Percentiles rank a stretch among this genome's conserved stretches.
phyloP scores from a whole-genome alignment of 1,140 invertebrate genomes.

The Drosophila setifemur region DNA sequence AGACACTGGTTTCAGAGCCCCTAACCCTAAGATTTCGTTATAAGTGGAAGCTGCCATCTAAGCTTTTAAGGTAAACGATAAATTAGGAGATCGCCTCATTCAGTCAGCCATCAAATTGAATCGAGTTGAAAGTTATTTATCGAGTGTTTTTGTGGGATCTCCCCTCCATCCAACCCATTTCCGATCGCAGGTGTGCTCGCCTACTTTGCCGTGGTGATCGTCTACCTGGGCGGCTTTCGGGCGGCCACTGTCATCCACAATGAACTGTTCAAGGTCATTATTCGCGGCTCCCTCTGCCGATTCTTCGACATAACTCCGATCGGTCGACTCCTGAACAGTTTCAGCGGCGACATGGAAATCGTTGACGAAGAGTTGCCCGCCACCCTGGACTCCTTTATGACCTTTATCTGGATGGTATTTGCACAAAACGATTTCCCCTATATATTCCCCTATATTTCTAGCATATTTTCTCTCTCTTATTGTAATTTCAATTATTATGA shows the following conservation, averaged over 20 bases:
- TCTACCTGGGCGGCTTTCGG: constrained; percentile 88
- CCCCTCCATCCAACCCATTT: constrained; percentile 1
- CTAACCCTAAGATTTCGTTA: constrained; percentile 6
- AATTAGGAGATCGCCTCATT: constrained; percentile 34
- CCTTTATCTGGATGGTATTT: constrained; percentile 88
- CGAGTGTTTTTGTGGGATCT: constrained; percentile 7
- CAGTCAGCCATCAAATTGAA: neutral
- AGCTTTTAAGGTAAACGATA: constrained; percentile 23
- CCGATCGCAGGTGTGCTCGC: constrained; percentile 85
- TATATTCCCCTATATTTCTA: constrained; percentile 80
- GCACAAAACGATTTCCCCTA: neutral
- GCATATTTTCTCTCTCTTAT: constrained; percentile 73
- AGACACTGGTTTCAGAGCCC: constrained; percentile 50
- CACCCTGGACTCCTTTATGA: constrained; percentile 87
- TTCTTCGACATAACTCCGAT: constrained; percentile 95
- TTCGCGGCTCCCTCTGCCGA: constrained; percentile 87
- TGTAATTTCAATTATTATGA: constrained; percentile 18
- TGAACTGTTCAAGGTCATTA: constrained; percentile 86
- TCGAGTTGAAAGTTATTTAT: neutral
- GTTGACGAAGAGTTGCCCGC: constrained; percentile 90
- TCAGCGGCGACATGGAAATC: constrained; percentile 92
- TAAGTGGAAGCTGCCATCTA: constrained; percentile 11
- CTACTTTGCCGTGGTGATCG: constrained; percentile 87
- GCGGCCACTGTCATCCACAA: constrained; percentile 88
- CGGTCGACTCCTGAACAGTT: constrained; percentile 92